phyloP scores from a whole-genome alignment of 2,113 vertebrate species.

The Salvelinus sp. region DNA sequence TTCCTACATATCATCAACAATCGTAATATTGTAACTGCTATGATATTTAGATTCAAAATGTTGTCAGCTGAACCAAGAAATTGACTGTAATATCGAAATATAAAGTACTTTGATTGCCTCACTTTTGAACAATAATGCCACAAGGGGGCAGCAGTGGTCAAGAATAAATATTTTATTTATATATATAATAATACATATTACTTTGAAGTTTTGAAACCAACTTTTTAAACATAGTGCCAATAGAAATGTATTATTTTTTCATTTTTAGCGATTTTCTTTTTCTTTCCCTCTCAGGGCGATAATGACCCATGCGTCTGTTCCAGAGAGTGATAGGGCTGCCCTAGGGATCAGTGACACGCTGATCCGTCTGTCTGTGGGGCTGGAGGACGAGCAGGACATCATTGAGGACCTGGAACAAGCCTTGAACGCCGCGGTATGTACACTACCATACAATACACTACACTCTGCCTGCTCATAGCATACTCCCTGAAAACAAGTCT shows the following conservation, averaged over 20 bases:
- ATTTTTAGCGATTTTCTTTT: neutral
- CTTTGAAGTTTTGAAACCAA: neutral
- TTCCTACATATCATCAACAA: neutral
- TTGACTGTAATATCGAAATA: neutral
- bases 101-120: too few relatives aligned
- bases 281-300: constrained; percentile 74
- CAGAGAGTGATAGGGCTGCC: constrained; percentile 72
- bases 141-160: constrained; percentile 50
- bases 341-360: constrained; percentile 88
- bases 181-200: too few relatives aligned
- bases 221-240: neutral
- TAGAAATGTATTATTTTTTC: neutral
- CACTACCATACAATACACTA: neutral
- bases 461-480: too few relatives aligned
- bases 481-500: too few relatives aligned
- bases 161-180: neutral
- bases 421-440: constrained; percentile 82
- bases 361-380: constrained; percentile 87
- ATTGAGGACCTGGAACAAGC: constrained; percentile 85
- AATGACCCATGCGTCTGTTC: constrained; percentile 91
- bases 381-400: constrained; percentile 86
- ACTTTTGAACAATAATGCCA: constrained; percentile 1
- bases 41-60: neutral
- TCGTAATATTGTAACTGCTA: neutral
- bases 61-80: constrained; percentile 1